Conservation (phyloP, 2,113 vertebrate species). For the Melanocharis versteri region DNA sequence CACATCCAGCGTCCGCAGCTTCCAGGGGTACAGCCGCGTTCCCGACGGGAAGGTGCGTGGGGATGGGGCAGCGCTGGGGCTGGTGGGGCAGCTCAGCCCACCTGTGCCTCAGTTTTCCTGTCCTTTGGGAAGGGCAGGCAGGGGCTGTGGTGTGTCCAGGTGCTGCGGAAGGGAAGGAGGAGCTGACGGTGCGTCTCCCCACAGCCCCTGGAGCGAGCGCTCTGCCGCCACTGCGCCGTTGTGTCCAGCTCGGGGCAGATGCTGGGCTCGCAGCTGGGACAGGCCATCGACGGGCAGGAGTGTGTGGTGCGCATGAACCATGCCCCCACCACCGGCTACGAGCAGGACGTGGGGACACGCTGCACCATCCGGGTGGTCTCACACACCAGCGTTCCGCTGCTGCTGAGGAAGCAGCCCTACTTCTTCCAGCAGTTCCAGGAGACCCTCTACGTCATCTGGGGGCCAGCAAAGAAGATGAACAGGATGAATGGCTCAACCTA, state of each 20-base stretch:
- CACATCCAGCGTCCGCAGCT: not conserved
- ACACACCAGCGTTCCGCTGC: slow-evolving; percentile 87
- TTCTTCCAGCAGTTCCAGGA: slow-evolving; percentile 81
- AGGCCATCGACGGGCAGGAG: slow-evolving; percentile 77
- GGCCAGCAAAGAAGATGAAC: slow-evolving; percentile 86
- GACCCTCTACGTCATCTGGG: slow-evolving; percentile 89
- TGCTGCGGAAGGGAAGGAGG: not conserved
- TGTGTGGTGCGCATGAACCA: slow-evolving; percentile 95
- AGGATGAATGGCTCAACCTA: slow-evolving; percentile 81
- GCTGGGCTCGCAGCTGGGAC: slow-evolving; percentile 79
- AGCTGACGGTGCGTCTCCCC: not conserved
- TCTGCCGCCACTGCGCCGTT: slow-evolving; percentile 81
- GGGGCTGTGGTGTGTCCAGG: not conserved
- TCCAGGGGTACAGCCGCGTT: slow-evolving; percentile 72
- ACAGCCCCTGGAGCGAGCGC: slow-evolving; percentile 55
- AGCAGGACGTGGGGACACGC: slow-evolving; percentile 83
- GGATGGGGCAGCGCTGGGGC: not conserved
- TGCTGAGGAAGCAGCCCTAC: slow-evolving; percentile 80
- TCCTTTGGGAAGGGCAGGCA: not conserved
- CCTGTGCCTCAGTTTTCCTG: not conserved
- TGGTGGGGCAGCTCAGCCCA: not conserved
- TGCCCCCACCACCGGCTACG: slow-evolving; percentile 83
- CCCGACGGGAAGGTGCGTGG: slow-evolving; percentile 75
- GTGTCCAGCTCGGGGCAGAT: slow-evolving; percentile 97
- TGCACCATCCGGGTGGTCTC: slow-evolving; percentile 87